Base-by-base conservation (phyloP, 1,140 invertebrate species). In the Gryon sp. region DNA sequence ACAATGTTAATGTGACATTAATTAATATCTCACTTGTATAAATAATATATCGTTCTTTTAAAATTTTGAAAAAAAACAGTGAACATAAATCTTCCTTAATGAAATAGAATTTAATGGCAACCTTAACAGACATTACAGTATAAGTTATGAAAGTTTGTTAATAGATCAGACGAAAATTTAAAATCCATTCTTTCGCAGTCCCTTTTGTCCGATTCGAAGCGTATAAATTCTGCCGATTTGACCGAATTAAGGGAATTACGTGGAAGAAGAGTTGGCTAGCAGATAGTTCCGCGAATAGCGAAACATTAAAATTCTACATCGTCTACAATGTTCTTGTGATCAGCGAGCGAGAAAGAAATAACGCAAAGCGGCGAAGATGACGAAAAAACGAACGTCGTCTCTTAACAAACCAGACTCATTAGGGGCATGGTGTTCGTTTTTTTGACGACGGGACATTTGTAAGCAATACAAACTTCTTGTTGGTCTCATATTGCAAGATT, bases 401-500 rank as follows among this genome's bases (percentile, higher is more conserved):
- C 87, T 88, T 88, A 88, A 89, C 87, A 88, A 84, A 84, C 85
- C 87, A 85, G 84, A 88, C 87, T 89, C 87, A 89, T 88, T 88
- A 89, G 86, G 83, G 78, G 75, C 75, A 77, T 80, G 76, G 65
- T 80, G 82, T 60, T 87, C 69, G 77, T 78, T 87, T 87, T 87
- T 88, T 88, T n/a, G n/a, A 86, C 84, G 84, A 81, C 83, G 84
- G 79, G 80, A 88, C 87, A 89, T 89, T 89, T 88, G 88, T 89
- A 88, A 89, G 88, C 87, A 88, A 89, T 88, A 89, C 84, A 83
- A 83, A 86, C 86, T 84, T 87, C 73, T 69, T 81, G 82, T 83
- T 82, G 80, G 32, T 30, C 60, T 60, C 53, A 73, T 63, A 46
- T 82, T 82, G 76, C 60, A 82, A 76, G 50, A 76, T 82, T 82